phyloP scores from a whole-genome alignment of 2,797 vertebrate species.

The Spinibarbus caldwelli region DNA sequence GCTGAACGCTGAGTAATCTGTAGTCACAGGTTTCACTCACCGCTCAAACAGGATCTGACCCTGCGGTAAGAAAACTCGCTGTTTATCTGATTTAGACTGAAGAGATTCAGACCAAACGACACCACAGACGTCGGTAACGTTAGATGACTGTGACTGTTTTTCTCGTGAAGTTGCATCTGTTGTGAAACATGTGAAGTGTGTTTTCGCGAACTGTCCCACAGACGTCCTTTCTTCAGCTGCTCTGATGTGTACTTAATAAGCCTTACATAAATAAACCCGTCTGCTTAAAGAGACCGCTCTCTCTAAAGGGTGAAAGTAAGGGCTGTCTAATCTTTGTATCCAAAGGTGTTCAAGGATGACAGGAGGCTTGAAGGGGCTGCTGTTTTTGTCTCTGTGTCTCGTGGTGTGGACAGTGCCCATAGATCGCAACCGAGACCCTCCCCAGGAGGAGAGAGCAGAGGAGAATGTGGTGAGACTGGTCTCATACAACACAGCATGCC shows the following conservation, averaged over 20 bases:
- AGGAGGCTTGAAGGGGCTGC: slow-evolving; percentile 61
- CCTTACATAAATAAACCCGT: no score
- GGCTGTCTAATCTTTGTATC: background rate
- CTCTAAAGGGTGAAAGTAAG: background rate
- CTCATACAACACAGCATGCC: no score
- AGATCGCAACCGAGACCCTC: slow-evolving; percentile 68
- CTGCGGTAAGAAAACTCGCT: slow-evolving; percentile 7
- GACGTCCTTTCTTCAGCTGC: background rate
- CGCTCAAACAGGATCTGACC: background rate
- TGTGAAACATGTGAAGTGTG: background rate
- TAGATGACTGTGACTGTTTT: background rate
- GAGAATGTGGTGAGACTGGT: slow-evolving; percentile 73
- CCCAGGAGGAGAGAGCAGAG: slow-evolving; percentile 72
- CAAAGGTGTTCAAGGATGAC: slow-evolving; percentile 69
- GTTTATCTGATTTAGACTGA: background rate
- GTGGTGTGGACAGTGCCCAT: slow-evolving; percentile 75
- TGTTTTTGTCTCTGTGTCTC: slow-evolving; percentile 70
- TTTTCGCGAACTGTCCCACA: background rate
- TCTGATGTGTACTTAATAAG: background rate
- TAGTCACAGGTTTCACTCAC: background rate
- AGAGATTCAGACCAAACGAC: background rate
- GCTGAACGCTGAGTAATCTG: background rate
- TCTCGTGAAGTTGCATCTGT: background rate
- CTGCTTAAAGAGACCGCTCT: background rate
- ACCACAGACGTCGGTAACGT: no score